Percentiles rank a stretch among this genome's conserved stretches.
phyloP scores from a whole-genome alignment of 2,797 vertebrate species.

The Myotis vivesi region DNA sequence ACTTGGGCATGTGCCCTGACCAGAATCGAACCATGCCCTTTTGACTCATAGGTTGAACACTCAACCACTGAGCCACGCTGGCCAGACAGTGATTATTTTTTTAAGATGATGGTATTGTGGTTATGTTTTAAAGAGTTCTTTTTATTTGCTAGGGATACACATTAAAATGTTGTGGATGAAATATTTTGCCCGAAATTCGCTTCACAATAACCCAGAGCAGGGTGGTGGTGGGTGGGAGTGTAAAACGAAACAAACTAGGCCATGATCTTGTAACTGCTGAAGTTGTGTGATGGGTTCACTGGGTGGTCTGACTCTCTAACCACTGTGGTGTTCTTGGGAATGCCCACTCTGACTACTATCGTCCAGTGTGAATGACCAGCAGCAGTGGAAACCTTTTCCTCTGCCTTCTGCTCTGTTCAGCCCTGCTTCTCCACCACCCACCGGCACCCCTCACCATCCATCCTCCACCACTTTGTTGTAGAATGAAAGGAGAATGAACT shows the following conservation, averaged over 20 bases:
- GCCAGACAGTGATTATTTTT: neutral
- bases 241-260: neutral
- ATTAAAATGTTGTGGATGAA: neutral
- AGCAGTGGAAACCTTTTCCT: neutral
- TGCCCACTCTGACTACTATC: neutral
- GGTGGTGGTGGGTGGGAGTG: too few relatives aligned
- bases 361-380: neutral
- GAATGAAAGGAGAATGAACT: neutral
- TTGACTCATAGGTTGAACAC: too few relatives aligned
- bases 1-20: too few relatives aligned
- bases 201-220: neutral
- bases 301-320: neutral
- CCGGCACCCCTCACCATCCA: rapidly evolving
- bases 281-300: neutral
- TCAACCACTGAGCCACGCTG: too few relatives aligned
- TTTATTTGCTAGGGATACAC: neutral
- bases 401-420: neutral
- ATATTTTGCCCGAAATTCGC: neutral
- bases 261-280: neutral
- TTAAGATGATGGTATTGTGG: neutral
- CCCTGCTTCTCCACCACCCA: too few relatives aligned
- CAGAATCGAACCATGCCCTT: too few relatives aligned
- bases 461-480: neutral
- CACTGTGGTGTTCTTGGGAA: rapidly evolving
- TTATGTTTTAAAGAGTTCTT: neutral